Evolutionary conservation across 2,888 invertebrate genomes (phyloP), one percentile per base, ranked within the genome.

Genomic region (Tetragnatha montana): DNA sequence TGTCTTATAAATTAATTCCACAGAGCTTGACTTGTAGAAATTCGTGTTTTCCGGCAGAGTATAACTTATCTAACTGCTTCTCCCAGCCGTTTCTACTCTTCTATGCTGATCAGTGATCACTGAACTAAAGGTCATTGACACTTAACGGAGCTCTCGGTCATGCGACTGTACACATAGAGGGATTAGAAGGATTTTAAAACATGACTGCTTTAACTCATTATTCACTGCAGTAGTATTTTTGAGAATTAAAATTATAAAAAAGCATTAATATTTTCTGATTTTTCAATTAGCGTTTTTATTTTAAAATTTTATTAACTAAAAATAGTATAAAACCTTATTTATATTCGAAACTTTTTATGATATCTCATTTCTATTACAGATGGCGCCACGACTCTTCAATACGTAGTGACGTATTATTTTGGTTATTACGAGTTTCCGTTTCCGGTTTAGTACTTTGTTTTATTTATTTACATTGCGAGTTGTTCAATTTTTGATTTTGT

Each of bases 51-150:
- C 68, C 70, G 76, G 49, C 50, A 22, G 21, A 89, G 85, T 85
- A 89, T 47, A 85, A 81, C 81, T 50, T 75, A 89, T 81, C 84
- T 79, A 76, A 81, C 89, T 79, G 83, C 75, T 76, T 84, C 85
- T n/a, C 47, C 75, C 49, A 85, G 80, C 81, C 76, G 85, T 81
- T 81, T 74, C 84, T 85, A 85, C 89, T 89, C 81, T 87, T 81
- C 86, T 89, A 82, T 90, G 86, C 90, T 87, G 90, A 87, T 90
- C 87, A 74, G 79, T 89, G 81, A 89, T 90, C 90, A 90, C 85
- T 90, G 87, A 90, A 83, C 90, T 81, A 84, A 87, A 90, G 90
- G 90, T 90, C 90, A 90, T 90, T 90, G 90, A 90, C 90, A 90
- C 81, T 85, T 90, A 90, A 83, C 87, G 90, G 89, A 89, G 89